Conservation (phyloP, 2,113 vertebrate species). For the Plectropomus leopardus region DNA sequence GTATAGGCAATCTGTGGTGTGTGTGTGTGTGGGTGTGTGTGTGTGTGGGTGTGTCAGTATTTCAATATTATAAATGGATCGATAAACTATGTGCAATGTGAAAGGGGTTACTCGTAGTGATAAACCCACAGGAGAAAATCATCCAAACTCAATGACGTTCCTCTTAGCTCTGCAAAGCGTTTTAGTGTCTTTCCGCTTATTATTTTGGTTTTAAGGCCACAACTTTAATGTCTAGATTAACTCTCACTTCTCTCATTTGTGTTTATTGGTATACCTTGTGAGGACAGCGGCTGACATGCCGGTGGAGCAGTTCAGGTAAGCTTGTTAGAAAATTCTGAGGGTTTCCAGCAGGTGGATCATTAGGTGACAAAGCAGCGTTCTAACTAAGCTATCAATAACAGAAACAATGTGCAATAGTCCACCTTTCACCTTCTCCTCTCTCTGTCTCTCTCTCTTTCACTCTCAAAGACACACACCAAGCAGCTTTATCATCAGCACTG, state of each 20-base stretch:
- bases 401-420: too few relatives aligned
- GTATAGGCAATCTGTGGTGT: background rate
- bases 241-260: background rate
- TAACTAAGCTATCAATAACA: too few relatives aligned
- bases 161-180: background rate
- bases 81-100: background rate
- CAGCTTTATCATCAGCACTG: too few relatives aligned
- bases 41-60: constrained; percentile 1
- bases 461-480: too few relatives aligned
- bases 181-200: background rate
- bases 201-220: background rate
- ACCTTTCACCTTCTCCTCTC: too few relatives aligned
- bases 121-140: background rate
- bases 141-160: background rate
- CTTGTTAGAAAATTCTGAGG: too few relatives aligned
- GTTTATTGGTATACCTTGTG: background rate
- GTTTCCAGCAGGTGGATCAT: too few relatives aligned
- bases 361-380: too few relatives aligned
- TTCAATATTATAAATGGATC: background rate
- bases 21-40: constrained; percentile 6
- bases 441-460: too few relatives aligned
- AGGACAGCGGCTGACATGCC: too few relatives aligned
- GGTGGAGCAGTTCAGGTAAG: too few relatives aligned
- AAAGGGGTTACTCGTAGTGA: background rate
- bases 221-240: too few relatives aligned